Evolutionary conservation across 2,797 vertebrate species (phyloP), one percentile per base, ranked within the genome.

Genomic region (Sciurus vulgaris): DNA sequence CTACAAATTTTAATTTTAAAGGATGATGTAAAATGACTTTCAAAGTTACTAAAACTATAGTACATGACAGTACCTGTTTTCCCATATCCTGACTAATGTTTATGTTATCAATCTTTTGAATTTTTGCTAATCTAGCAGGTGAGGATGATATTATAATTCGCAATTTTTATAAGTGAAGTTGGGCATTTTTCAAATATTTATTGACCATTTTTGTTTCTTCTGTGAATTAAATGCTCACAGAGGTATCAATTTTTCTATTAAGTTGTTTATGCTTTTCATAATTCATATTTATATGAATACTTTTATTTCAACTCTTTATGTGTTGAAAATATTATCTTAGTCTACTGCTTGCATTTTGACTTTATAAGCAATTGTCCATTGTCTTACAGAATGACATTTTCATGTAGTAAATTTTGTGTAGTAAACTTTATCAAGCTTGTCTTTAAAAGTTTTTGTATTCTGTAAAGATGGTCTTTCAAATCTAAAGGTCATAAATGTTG

Each of bases 401-500:
- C 54, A 56, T 56, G 20, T 20, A 56, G 54, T 56, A 22, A 20
- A 56, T 91, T 91, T 70, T 33, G 81, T n/a, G 38, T 11, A 38
- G 30, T 44, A 63, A 67, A 63, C 7, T 13, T 69, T 51, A 70
- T n/a, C 26, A 86, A 78, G 7, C 41, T 69, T 61, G 30, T 47
- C 24, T 67, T 54, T 61, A 59, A 65, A 12, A 82, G 26, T 9
- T 81, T 69, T 88, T 22, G 15, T 4, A 20, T 61, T 90, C 30
- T 61, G 30, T 90, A 20, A 33, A 89, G 83, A 81, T 44, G 7
- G 26, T 69, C n/a, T 84, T 92, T 78, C 14, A 74, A 69, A 96
- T 54, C 77, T 61, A 91, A 91, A 92, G 15, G 22, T 56, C 54
- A 47, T 86, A 47, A 89, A 49, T 85, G 85, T 77, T 93, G 89